Conservation (phyloP, 2,888 invertebrate genomes). For the Poecilus cupreus region DNA sequence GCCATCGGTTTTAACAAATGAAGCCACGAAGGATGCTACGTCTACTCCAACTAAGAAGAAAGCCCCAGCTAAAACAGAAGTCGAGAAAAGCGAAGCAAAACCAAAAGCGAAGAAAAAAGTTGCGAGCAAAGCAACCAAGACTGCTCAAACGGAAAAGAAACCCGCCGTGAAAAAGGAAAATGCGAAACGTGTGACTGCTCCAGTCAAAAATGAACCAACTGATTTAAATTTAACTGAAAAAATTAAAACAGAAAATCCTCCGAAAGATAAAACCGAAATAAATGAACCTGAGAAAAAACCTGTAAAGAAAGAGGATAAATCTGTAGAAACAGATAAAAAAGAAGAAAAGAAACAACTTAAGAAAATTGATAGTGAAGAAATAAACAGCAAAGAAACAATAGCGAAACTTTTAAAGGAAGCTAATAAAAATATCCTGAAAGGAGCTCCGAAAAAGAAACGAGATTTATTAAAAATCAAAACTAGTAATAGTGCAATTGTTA, state of each 20-base stretch:
- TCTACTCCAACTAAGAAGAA: slow-evolving; percentile 45
- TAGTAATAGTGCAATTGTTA: slow-evolving; percentile 60
- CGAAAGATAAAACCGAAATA: slow-evolving; percentile 41
- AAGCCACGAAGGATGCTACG: slow-evolving; percentile 13
- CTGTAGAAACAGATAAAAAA: slow-evolving; percentile 34
- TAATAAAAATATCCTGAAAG: slow-evolving; percentile 60
- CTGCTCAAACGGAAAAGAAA: slow-evolving; percentile 72
- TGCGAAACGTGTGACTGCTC: slow-evolving; percentile 74
- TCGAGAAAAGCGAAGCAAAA: slow-evolving; percentile 70
- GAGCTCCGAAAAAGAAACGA: slow-evolving; percentile 48
- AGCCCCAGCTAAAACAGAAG: slow-evolving; percentile 20
- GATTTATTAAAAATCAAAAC: slow-evolving; percentile 63
- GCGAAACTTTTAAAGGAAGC: slow-evolving; percentile 64
- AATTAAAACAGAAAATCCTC: slow-evolving; percentile 65
- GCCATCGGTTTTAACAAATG: slow-evolving; percentile 30
- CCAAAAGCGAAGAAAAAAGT: slow-evolving; percentile 75
- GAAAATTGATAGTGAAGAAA: slow-evolving; percentile 44
- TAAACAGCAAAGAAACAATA: slow-evolving; percentile 61
- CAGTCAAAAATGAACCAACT: slow-evolving; percentile 68
- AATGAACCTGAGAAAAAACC: slow-evolving; percentile 59
- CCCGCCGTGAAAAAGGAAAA: slow-evolving; percentile 75
- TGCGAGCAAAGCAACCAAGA: slow-evolving; percentile 73
- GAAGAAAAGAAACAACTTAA: slow-evolving; percentile 33
- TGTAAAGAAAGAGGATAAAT: slow-evolving; percentile 60
- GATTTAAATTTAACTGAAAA: slow-evolving; percentile 60